These are phyloP conservation scores for human DNA, from an alignment of 2,113 vertebrate genomes.

Conservation along the genomic window GRCh38 chr6:54335001-54335500, in stretches of 20 bases:
- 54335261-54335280: slow-evolving; percentile 46
- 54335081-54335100: neutral
- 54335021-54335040: neutral
- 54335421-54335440: neutral
- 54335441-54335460: neutral
- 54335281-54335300: neutral
- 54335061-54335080: neutral
- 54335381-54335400: neutral
- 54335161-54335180: neutral
- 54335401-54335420: neutral
- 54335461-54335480: neutral
- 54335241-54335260: slow-evolving; percentile 27
- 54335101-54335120: neutral
- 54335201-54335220: neutral
- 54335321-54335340: slow-evolving; percentile 13
- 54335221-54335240: neutral
- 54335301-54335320: slow-evolving; percentile 49
- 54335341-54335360: slow-evolving; percentile 1
- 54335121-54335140: neutral
- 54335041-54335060: neutral
- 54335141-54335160: neutral
- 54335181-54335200: neutral
- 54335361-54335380: slow-evolving; percentile 5
- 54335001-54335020: neutral
- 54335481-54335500: neutral